phyloP scores from a whole-genome alignment of 2,888 invertebrate species.

The Drosophila macrospina region DNA sequence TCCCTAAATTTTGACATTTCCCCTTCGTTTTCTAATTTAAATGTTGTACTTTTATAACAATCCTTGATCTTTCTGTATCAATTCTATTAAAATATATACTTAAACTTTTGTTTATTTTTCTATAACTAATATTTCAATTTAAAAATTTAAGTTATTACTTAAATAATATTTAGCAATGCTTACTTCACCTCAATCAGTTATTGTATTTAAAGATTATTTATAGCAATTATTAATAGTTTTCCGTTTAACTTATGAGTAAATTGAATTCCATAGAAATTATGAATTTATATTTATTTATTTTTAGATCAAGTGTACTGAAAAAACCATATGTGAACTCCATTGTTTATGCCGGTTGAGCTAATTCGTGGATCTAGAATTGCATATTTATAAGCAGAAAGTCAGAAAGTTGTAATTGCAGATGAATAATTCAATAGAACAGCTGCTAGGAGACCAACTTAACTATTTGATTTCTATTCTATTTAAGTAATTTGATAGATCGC shows the following conservation, averaged over 20 bases:
- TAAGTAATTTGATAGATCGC: neutral
- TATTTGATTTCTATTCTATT: neutral
- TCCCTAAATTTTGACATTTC: no score
- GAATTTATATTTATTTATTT: neutral
- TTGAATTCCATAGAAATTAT: neutral
- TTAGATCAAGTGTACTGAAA: neutral
- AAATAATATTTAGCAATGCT: no score
- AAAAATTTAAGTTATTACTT: no score
- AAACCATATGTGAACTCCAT: neutral
- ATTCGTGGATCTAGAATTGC: neutral
- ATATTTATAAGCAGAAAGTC: neutral
- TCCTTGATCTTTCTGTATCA: no score
- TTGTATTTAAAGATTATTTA: no score
- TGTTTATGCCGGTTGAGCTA: neutral
- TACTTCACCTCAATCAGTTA: no score
- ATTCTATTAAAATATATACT: no score
- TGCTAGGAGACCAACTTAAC: neutral
- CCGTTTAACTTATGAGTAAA: neutral
- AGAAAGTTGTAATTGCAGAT: neutral
- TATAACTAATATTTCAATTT: no score
- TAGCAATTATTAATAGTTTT: neutral
- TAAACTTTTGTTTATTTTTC: no score
- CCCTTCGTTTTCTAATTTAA: no score
- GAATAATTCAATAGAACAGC: slow-evolving; percentile 17
- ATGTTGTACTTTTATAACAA: no score